Base-by-base conservation (phyloP, 2,888 invertebrate species). In the Lordiphosa andalusiaca region DNA sequence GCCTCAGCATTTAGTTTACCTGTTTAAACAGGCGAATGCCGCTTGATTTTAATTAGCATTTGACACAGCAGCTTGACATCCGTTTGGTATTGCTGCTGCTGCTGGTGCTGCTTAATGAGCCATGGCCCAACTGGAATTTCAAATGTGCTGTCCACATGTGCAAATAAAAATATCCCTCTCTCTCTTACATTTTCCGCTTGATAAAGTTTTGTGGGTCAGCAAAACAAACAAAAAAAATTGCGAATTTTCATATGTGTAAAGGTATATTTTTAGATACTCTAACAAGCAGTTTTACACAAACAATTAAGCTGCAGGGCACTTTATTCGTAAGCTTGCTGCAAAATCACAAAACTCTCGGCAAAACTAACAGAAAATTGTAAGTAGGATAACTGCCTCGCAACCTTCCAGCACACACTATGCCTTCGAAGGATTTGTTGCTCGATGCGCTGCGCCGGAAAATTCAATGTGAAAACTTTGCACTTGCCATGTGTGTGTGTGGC, bases 1-100 rank as follows among this genome's bases (percentile, higher is more conserved):
- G 23, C 44, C 46, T 58, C 47, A 67, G 71, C 65, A 67, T 77
- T 81, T 59, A 67, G 82, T 51, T 62, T 53, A 74, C 60, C 59
- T 77, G 73, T 81, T 84, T 76, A 68, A 73, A 73, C 66, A 84
- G 57, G 69, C 84, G 81, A 83, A 62, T 75, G 84, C 63, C 69
- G 85, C 80, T 80, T 85, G 85, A 81, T 85, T 85, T 81, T 81
- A 81, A 81, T 81, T 81, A 85, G 81, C 85, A 83, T 81, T 81
- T 81, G 81, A 81, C 81, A 81, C 85, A 81, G 76, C 80, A 74
- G 80, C 83, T 84, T 84, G 78, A 78, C 10, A 30, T 30, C 7
- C n/a, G n/a, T n/a, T n/a, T n/a, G n/a, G n/a, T n/a, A n/a, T n/a
- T 1, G 7, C 2, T 30, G 21, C 7, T 52, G 39, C 6, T 46